A percentile compares a stretch with the other conserved stretches of the same genome.
phyloP scores from a whole-genome alignment of 2,888 invertebrate species.

The Xestobium rufovillosum region DNA sequence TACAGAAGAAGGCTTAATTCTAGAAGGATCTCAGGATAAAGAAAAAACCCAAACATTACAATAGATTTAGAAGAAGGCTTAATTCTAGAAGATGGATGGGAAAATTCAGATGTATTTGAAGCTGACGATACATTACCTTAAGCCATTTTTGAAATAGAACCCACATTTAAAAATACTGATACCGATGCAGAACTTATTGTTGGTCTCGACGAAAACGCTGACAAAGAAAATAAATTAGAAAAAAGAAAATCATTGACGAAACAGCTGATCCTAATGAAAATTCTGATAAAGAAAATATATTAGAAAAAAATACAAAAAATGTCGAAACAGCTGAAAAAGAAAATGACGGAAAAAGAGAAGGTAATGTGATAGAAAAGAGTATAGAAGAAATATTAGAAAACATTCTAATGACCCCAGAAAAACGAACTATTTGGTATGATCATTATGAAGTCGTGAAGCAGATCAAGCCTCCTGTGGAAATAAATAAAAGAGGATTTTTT shows the following conservation, averaged over 20 bases:
- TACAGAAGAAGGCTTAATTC: slow-evolving; percentile 7
- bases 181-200: not conserved
- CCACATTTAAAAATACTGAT: slow-evolving; percentile 1
- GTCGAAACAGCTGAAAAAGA: too few relatives aligned
- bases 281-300: too few relatives aligned
- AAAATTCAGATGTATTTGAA: slow-evolving; percentile 14
- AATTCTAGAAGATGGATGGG: slow-evolving; percentile 13
- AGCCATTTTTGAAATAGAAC: slow-evolving; percentile 1
- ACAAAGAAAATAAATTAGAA: not conserved
- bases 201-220: slow-evolving; percentile 1
- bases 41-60: slow-evolving; percentile 10
- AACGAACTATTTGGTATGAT: too few relatives aligned
- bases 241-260: not conserved
- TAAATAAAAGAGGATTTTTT: too few relatives aligned
- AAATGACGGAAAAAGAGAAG: not conserved
- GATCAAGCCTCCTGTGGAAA: too few relatives aligned
- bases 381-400: slow-evolving; percentile 8
- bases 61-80: slow-evolving; percentile 11
- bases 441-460: too few relatives aligned
- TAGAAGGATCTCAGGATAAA: slow-evolving; percentile 4
- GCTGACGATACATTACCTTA: slow-evolving; percentile 5
- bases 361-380: slow-evolving; percentile 2
- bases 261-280: too few relatives aligned
- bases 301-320: too few relatives aligned
- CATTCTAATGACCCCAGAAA: slow-evolving; percentile 8